These are phyloP conservation scores for Oenanthe melanoleuca DNA, from an alignment of 2,113 vertebrate genomes.

Conservation along the genomic window DNA sequence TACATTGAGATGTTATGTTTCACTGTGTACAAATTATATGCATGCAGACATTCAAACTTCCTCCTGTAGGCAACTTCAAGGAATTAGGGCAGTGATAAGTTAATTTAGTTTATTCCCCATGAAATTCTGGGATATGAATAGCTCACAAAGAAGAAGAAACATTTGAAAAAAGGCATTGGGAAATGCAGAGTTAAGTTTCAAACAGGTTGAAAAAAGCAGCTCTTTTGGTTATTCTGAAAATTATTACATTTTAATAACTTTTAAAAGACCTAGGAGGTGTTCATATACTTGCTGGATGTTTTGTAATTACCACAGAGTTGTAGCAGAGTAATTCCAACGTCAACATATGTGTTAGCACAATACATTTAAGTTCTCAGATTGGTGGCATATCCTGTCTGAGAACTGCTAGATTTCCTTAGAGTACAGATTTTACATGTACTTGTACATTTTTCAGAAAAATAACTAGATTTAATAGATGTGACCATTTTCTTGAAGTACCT, in stretches of 20 bases:
- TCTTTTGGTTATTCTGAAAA: not conserved
- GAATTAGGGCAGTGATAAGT: not conserved
- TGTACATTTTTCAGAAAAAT: not conserved
- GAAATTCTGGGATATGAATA: not conserved
- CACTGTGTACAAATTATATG: not conserved
- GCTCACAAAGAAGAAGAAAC: not conserved
- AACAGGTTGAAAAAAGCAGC: not conserved
- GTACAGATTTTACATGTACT: not conserved
- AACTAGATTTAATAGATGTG: not conserved
- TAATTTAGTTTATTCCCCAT: not conserved
- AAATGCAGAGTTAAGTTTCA: not conserved
- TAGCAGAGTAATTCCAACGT: not conserved
- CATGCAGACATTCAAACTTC: not conserved
- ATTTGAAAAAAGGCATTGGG: not conserved
- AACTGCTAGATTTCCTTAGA: not conserved
- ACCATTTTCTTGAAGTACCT: not conserved
- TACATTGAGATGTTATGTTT: not conserved
- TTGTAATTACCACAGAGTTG: not conserved
- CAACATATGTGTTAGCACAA: not conserved
- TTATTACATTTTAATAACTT: not conserved
- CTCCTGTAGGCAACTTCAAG: not conserved
- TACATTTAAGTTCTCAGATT: not conserved
- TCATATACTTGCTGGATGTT: not conserved
- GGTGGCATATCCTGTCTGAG: not conserved
- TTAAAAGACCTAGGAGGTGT: not conserved